Conservation (phyloP, 2,888 invertebrate genomes). For the Stenchaetothrips biformis region DNA sequence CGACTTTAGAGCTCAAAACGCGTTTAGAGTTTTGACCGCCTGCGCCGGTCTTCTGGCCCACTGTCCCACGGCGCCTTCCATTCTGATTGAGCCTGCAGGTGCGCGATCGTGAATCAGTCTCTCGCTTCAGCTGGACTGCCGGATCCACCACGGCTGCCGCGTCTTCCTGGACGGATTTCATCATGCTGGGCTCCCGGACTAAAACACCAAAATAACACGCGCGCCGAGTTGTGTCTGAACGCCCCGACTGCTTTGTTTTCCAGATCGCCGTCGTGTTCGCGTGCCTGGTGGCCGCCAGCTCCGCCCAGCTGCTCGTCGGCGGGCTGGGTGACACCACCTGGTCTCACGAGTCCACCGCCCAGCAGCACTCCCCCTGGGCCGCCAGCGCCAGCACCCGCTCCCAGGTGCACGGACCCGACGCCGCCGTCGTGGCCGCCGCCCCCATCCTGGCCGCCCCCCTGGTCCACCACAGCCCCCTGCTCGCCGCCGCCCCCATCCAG, state of each 20-base stretch:
- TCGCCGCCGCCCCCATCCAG: neutral
- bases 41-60: too few relatives aligned
- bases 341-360: constrained; percentile 15
- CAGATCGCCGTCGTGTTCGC: constrained; percentile 17
- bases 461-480: neutral
- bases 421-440: constrained; percentile 3
- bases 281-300: constrained; percentile 21
- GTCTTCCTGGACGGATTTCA: too few relatives aligned
- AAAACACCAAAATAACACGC: too few relatives aligned
- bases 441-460: neutral
- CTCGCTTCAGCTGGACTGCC: too few relatives aligned
- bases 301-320: neutral
- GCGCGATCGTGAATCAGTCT: too few relatives aligned
- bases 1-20: too few relatives aligned
- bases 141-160: too few relatives aligned
- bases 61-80: too few relatives aligned
- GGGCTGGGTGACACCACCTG: neutral
- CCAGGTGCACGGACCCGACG: constrained; percentile 14
- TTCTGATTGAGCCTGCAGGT: too few relatives aligned
- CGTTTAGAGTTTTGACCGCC: too few relatives aligned
- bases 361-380: constrained; percentile 9
- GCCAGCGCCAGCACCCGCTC: constrained; percentile 19
- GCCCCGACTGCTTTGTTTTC: neutral
- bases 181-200: too few relatives aligned
- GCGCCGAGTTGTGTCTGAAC: too few relatives aligned